Conservation (phyloP, 2,113 vertebrate species). For the Sebastes fasciatus region DNA sequence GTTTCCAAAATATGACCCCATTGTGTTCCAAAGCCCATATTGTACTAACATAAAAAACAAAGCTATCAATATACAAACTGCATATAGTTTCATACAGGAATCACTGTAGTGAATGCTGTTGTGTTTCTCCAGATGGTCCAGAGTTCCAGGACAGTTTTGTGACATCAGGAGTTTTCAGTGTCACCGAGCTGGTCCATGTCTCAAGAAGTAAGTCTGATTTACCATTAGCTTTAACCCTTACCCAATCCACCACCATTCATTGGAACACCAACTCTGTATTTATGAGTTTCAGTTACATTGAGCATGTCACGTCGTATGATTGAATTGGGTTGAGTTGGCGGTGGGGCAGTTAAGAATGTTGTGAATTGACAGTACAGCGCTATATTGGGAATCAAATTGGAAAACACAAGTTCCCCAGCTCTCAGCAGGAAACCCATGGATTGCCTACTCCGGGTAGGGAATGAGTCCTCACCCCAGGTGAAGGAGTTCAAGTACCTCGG, state of each 20-base stretch:
- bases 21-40: background rate
- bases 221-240: background rate
- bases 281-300: background rate
- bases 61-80: background rate
- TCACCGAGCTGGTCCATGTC: conserved; percentile 97
- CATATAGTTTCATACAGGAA: background rate
- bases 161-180: conserved; percentile 98
- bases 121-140: conserved; percentile 87
- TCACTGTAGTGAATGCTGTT: background rate
- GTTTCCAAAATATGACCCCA: background rate
- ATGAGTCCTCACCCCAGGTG: too few relatives aligned
- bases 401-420: too few relatives aligned
- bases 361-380: background rate
- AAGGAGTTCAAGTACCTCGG: too few relatives aligned
- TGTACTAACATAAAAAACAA: background rate
- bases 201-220: conserved; percentile 91
- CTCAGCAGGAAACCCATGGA: too few relatives aligned
- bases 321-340: background rate
- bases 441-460: too few relatives aligned
- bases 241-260: background rate
- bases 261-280: background rate
- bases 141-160: conserved; percentile 98
- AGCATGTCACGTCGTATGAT: background rate
- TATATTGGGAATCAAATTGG: background rate
- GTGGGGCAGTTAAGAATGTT: background rate